Evolutionary conservation across 2,888 invertebrate genomes (phyloP).

Genomic region (Pristionchus maxplancki): DNA sequence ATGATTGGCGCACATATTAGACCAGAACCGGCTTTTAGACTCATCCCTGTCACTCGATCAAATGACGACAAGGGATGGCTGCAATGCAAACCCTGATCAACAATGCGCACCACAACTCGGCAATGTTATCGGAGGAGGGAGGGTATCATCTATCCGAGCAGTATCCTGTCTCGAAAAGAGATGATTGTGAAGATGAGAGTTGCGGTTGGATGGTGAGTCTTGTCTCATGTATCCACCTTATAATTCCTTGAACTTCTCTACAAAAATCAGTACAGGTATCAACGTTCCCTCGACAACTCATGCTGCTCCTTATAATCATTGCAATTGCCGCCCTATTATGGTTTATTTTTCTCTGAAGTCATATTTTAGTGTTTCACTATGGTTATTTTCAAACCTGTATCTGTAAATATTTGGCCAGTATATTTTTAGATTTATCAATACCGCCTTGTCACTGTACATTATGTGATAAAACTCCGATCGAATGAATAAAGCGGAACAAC

Average conservation of each 20-base stretch:
- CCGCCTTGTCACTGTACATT: not conserved
- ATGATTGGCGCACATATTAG: no score
- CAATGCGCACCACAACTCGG: not conserved
- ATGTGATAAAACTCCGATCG: no score
- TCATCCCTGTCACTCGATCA: no score
- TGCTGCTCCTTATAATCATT: not conserved
- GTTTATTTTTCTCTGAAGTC: not conserved
- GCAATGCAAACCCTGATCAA: not conserved
- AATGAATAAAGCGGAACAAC: no score
- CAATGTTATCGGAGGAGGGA: not conserved
- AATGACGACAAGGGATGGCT: not conserved
- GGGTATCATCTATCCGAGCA: not conserved
- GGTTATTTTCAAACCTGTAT: not conserved
- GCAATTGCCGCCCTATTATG: not conserved
- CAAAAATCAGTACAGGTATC: not conserved
- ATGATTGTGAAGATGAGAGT: not conserved
- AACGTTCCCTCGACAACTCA: not conserved
- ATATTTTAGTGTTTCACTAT: not conserved
- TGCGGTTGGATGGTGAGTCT: not conserved
- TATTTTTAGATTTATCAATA: no score
- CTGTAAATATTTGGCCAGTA: not conserved
- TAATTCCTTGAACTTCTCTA: no score
- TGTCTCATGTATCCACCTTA: no score
- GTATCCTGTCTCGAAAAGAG: not conserved
- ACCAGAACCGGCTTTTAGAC: no score